A percentile compares a stretch with the other conserved stretches of the same genome.
phyloP scores from a whole-genome alignment of 2,888 invertebrate genomes.

The Lagria hirta region DNA sequence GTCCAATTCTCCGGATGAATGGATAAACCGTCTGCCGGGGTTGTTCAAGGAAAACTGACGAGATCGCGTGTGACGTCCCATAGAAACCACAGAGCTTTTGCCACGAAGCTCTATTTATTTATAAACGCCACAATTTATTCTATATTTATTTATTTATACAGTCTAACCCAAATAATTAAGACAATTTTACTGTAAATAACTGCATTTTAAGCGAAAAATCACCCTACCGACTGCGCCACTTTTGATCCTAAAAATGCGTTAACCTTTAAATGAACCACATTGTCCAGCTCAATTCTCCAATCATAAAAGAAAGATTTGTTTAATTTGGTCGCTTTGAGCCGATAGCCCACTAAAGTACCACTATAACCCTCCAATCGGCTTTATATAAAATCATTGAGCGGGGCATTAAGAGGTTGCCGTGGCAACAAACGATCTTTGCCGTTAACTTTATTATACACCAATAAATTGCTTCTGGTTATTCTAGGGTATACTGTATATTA shows the following conservation, averaged over 20 bases:
- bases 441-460: conserved; percentile 26
- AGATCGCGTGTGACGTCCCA: conserved; percentile 32
- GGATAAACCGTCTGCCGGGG: conserved; percentile 28
- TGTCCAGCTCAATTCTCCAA: no score
- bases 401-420: conserved; percentile 32
- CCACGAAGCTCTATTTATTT: no score
- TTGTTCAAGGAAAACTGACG: conserved; percentile 35
- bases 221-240: no score
- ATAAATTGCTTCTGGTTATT: no score
- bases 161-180: no score
- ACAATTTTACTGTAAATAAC: no score
- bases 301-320: conserved; percentile 34
- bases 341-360: conserved; percentile 29
- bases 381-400: conserved; percentile 37
- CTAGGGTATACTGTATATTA: no score
- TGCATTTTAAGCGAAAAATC: no score
- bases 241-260: no score
- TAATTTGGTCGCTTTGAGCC: conserved; percentile 31
- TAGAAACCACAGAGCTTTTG: conserved; percentile 5
- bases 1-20: conserved; percentile 37
- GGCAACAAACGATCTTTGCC: conserved; percentile 27
- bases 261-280: no score
- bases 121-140: no score
- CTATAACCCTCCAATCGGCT: conserved; percentile 34
- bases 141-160: no score